Percentiles rank a stretch among this genome's conserved stretches.
Evolutionary conservation across 2,797 vertebrate species (phyloP).

Genomic region (Platyrinchus mystaceus): DNA sequence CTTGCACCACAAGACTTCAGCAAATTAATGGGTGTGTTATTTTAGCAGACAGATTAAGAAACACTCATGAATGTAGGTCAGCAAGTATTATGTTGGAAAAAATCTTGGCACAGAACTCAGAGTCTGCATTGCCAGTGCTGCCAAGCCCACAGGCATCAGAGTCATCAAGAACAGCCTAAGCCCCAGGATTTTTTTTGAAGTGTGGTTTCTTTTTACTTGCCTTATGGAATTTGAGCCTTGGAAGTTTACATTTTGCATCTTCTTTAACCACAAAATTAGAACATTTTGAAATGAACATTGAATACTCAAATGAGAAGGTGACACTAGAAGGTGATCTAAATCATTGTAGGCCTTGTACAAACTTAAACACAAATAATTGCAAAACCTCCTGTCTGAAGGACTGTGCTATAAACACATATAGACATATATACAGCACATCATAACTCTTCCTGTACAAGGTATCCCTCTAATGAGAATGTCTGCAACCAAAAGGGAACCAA

Average conservation of each 20-base stretch:
- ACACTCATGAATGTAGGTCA: slow-evolving; percentile 58
- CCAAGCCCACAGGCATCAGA: slow-evolving; percentile 32
- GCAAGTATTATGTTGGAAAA: slow-evolving; percentile 40
- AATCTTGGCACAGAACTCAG: neutral
- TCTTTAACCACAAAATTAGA: neutral
- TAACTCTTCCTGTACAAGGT: neutral
- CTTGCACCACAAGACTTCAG: neutral
- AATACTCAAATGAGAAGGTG: neutral
- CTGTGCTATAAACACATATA: fast-evolving
- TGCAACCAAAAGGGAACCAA: neutral
- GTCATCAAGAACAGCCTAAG: slow-evolving; percentile 6
- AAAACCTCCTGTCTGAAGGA: neutral
- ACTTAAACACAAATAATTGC: neutral
- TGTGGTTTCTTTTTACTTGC: neutral
- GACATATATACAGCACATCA: neutral
- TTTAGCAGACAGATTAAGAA: slow-evolving; percentile 65
- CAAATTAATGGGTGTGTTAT: slow-evolving; percentile 58
- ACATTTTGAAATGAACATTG: neutral
- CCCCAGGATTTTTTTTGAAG: neutral
- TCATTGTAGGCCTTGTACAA: neutral
- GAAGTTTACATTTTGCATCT: neutral
- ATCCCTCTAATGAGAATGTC: neutral
- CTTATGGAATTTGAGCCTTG: neutral
- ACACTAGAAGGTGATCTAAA: neutral
- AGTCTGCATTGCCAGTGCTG: neutral